phyloP scores from a whole-genome alignment of 2,113 vertebrate genomes.

The Glaucidium brasilianum region DNA sequence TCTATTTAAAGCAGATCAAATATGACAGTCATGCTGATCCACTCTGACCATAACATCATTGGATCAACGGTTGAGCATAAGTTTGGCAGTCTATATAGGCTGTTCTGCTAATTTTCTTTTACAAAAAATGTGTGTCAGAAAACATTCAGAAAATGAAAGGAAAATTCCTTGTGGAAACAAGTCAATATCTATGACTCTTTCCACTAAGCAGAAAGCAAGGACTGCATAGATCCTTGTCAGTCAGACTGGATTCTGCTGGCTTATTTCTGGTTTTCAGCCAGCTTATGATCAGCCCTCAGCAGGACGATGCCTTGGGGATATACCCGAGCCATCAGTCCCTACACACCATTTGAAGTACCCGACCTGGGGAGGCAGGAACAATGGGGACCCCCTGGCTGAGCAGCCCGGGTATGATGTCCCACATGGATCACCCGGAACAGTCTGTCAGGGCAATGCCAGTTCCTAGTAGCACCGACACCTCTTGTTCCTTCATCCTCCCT shows the following conservation, averaged over 20 bases:
- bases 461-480: rapidly evolving
- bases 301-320: not conserved
- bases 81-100: not conserved
- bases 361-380: not conserved
- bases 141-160: not conserved
- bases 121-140: not conserved
- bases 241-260: not conserved
- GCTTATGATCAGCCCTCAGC: not conserved
- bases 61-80: not conserved
- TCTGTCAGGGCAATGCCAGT: not conserved
- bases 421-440: not conserved
- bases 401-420: not conserved
- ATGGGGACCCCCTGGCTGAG: not conserved
- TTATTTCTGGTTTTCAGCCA: not conserved
- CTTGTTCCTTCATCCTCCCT: not conserved
- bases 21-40: not conserved
- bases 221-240: not conserved
- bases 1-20: not conserved
- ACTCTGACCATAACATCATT: not conserved
- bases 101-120: not conserved
- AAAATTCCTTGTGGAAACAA: not conserved
- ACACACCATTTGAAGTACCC: not conserved
- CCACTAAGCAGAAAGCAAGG: not conserved
- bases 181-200: not conserved
- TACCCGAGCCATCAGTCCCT: not conserved